Evolutionary conservation across 2,113 vertebrate genomes (phyloP).

Genomic region (Psilopogon haemacephalus): DNA sequence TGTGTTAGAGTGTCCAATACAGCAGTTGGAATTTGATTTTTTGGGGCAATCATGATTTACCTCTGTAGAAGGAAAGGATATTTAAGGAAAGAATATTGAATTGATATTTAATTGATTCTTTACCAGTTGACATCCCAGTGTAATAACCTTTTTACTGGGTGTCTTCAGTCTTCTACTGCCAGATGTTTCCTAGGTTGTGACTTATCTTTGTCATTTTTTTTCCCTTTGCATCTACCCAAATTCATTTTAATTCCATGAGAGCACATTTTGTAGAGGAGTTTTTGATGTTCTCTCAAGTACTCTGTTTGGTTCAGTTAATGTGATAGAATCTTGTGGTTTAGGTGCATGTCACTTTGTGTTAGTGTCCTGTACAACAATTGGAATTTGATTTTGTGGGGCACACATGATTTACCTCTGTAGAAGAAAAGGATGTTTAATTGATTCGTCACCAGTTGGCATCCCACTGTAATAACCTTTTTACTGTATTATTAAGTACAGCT

Average conservation of each 20-base stretch:
- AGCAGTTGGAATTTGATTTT: neutral
- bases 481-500: neutral
- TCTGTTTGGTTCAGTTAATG: neutral
- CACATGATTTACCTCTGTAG: neutral
- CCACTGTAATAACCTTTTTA: neutral
- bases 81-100: no score
- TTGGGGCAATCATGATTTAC: neutral
- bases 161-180: neutral
- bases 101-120: neutral
- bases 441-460: neutral
- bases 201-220: neutral
- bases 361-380: neutral
- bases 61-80: neutral
- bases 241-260: neutral
- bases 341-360: neutral
- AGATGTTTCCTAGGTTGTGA: neutral
- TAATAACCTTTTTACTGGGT: neutral
- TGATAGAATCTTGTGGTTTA: neutral
- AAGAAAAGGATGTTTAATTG: neutral
- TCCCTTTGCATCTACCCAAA: neutral
- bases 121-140: neutral
- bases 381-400: neutral
- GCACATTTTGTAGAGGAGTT: neutral
- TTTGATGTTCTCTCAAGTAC: neutral
- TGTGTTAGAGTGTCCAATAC: neutral